Evolutionary conservation across 2,888 invertebrate genomes (phyloP), one percentile per base, ranked within the genome.

Genomic region (Caenorhabditis sinica): DNA sequence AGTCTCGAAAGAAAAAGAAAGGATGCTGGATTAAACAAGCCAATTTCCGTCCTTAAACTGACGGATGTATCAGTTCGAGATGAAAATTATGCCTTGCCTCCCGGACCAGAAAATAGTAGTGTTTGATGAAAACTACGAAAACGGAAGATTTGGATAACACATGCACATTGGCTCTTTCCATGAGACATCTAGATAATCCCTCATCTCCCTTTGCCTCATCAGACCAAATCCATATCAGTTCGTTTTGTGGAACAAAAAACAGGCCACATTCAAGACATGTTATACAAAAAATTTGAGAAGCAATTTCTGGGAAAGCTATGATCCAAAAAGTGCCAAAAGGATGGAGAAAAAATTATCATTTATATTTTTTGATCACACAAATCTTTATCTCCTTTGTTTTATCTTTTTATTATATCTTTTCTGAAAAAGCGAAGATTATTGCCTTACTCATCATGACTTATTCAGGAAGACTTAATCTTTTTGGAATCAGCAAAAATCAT

Each of bases 141-240:
- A 72, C 79, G 79, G 65, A 65, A 66, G 80, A 80, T 79, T 72
- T 43, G 72, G 58, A 63, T 65, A 45, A 66, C 80, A 72, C 80
- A 72, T 80, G 71, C 72, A 71, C 60, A 63, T 72, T 45, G 40
- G 25, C 60, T 66, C 69, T 65, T 58, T 71, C 43, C 71, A 68
- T 63, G 63, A 69, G 69, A 56, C 72, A 72, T 63, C 65, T 66
- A 72, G 80, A 66, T 80, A 80, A 80, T 80, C 80, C 80, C 58
- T 30, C 28, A 53, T 56, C 53, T 53, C 33, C 69, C 36, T 36
- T n/a, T n/a, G n/a, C n/a, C 28, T 61, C 25, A 40, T 61, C 30
- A 56, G 63, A 58, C 56, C 45, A 80, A 80, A 72, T 80, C 80
- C 72, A 72, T 66, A 80, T 80, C 80, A 80, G 80, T 80, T 72